Evolutionary conservation across 2,797 vertebrate genomes (phyloP).

Genomic region (Nannoperca obscura): DNA sequence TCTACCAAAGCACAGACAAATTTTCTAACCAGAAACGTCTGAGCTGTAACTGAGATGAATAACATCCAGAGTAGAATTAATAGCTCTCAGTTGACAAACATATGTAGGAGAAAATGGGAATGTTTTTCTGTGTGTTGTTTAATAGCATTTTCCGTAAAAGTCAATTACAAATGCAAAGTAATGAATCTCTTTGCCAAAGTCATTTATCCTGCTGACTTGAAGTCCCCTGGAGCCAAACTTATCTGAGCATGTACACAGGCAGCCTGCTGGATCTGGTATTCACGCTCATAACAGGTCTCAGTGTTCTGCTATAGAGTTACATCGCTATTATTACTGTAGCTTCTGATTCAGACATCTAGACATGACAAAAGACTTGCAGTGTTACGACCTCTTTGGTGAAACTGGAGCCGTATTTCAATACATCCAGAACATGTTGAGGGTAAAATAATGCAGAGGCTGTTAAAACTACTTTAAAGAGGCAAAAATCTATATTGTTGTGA

Average conservation of each 20-base stretch:
- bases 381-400: slow-evolving; percentile 54
- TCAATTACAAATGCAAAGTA: slow-evolving; percentile 73
- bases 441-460: slow-evolving; percentile 33
- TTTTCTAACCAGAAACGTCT: slow-evolving; percentile 33
- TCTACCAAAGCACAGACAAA: slow-evolving; percentile 28
- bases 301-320: slow-evolving; percentile 64
- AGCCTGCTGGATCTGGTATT: slow-evolving; percentile 60
- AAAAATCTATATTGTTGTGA: not conserved
- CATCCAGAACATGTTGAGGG: not conserved
- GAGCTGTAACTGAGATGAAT: slow-evolving; percentile 60
- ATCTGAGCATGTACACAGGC: slow-evolving; percentile 63
- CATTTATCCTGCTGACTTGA: slow-evolving; percentile 81
- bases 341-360: slow-evolving; percentile 62
- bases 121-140: slow-evolving; percentile 53
- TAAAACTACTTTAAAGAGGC: slow-evolving; percentile 20
- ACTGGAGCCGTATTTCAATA: slow-evolving; percentile 56
- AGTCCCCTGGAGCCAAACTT: slow-evolving; percentile 72
- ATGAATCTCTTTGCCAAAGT: slow-evolving; percentile 68
- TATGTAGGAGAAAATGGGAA: slow-evolving; percentile 56
- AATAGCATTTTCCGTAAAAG: slow-evolving; percentile 68
- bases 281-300: slow-evolving; percentile 60
- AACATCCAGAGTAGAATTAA: slow-evolving; percentile 55
- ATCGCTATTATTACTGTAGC: slow-evolving; percentile 70
- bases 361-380: slow-evolving; percentile 61
- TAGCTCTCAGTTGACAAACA: slow-evolving; percentile 62